Evolutionary conservation across 2,113 vertebrate species (phyloP).

Genomic region (Struthidea cinerea): DNA sequence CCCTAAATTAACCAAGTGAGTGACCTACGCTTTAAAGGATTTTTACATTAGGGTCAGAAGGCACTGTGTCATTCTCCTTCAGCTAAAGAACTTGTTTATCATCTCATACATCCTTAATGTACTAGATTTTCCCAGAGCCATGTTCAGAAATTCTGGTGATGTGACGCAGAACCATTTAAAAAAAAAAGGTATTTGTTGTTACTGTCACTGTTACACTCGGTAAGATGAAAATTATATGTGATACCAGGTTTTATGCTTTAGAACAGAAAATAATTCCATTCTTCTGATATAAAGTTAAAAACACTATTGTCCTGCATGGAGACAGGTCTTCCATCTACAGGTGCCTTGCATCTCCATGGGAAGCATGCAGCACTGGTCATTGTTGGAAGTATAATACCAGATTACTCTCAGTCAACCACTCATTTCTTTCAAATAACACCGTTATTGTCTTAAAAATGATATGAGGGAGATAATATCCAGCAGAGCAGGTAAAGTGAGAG

Average conservation of each 20-base stretch:
- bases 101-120: conserved; percentile 28
- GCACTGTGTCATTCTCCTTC: background rate
- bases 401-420: background rate
- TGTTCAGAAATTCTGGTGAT: background rate
- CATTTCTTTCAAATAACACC: background rate
- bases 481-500: background rate
- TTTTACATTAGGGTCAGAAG: background rate
- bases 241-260: background rate
- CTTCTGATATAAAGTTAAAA: background rate
- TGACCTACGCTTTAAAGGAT: background rate
- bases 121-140: background rate
- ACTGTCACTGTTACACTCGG: background rate
- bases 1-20: background rate
- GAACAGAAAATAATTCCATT: background rate
- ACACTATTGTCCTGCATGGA: background rate
- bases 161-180: background rate
- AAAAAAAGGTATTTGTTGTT: background rate
- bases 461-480: background rate
- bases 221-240: background rate
- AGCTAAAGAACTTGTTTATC: background rate
- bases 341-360: background rate
- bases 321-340: background rate
- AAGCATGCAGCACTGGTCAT: background rate
- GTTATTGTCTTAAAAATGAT: background rate
- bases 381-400: background rate